These are phyloP conservation scores for Subacronicta megacephala DNA, from an alignment of 2,888 invertebrate species.

Conservation along the genomic window DNA sequence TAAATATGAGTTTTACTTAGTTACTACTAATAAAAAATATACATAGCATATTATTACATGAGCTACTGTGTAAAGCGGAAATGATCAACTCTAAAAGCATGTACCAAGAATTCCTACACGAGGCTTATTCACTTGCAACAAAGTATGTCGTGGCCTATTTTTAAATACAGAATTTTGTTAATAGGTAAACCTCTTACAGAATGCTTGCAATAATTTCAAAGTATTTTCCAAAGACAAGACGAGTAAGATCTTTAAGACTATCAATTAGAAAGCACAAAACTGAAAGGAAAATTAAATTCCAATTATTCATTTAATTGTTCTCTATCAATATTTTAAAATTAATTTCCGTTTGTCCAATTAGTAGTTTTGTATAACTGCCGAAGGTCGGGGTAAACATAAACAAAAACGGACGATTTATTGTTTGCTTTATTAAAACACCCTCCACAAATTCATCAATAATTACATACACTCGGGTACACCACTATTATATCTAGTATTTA, in stretches of 20 bases:
- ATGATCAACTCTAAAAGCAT: conserved; percentile 25
- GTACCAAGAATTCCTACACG: too few species aligned
- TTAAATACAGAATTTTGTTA: conserved; percentile 9
- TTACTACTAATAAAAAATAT: too few species aligned
- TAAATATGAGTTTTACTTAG: too few species aligned
- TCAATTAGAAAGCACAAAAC: not conserved
- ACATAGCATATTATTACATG: too few species aligned
- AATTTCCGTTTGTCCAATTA: not conserved
- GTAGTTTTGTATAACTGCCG: conserved; percentile 8
- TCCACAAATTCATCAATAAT: conserved; percentile 79
- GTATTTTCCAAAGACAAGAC: not conserved
- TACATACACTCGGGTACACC: conserved; percentile 82
- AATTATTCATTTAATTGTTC: too few species aligned
- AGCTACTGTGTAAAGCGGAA: conserved; percentile 28
- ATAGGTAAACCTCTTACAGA: not conserved
- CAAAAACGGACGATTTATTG: conserved; percentile 67
- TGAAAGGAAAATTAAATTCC: too few species aligned
- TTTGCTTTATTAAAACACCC: conserved; percentile 88
- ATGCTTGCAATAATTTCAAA: not conserved
- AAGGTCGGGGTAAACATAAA: conserved; percentile 48
- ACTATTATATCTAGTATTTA: conserved; percentile 78
- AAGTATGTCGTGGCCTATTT: conserved; percentile 14
- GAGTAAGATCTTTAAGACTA: not conserved
- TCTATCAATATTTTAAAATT: not conserved
- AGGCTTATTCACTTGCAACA: conserved; percentile 14